Conservation (phyloP, 2,888 invertebrate species). For the Lamproptera curius region DNA sequence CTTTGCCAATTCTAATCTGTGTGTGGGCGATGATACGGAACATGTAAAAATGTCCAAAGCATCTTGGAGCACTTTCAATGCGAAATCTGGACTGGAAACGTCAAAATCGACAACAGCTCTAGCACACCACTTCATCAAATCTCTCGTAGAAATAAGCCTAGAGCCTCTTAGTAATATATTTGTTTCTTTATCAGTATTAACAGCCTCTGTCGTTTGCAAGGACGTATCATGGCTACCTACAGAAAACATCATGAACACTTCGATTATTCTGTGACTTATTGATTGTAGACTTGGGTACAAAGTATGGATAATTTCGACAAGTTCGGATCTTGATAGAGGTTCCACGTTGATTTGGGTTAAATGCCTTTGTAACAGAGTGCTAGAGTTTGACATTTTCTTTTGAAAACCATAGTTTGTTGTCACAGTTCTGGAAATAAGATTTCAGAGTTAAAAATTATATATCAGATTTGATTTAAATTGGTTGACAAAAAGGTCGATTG, state of each 20-base stretch:
- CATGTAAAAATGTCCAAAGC: slow-evolving; percentile 95
- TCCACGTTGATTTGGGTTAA: slow-evolving; percentile 90
- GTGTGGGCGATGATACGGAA: slow-evolving; percentile 81
- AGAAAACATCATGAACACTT: slow-evolving; percentile 90
- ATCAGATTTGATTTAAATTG: too few species aligned
- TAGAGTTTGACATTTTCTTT: slow-evolving; percentile 80
- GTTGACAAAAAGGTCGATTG: too few species aligned
- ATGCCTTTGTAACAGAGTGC: slow-evolving; percentile 87
- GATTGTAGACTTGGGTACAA: slow-evolving; percentile 85
- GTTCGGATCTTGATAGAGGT: slow-evolving; percentile 85
- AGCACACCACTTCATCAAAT: slow-evolving; percentile 94
- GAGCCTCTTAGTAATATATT: slow-evolving; percentile 66
- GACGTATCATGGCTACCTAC: slow-evolving; percentile 81
- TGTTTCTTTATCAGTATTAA: slow-evolving; percentile 34
- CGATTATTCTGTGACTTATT: slow-evolving; percentile 86
- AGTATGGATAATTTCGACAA: slow-evolving; percentile 83
- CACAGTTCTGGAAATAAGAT: slow-evolving; percentile 66
- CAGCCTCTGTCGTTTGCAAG: slow-evolving; percentile 52
- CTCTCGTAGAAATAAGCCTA: slow-evolving; percentile 88
- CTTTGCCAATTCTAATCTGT: slow-evolving; percentile 82
- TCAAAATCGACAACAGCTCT: slow-evolving; percentile 86
- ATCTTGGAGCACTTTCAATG: slow-evolving; percentile 88
- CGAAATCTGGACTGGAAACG: slow-evolving; percentile 83
- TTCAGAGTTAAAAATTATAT: too few species aligned
- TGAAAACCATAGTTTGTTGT: slow-evolving; percentile 80